phyloP scores from a whole-genome alignment of 92 coral and sea anemone genomes.

The Montipora capitata region DNA sequence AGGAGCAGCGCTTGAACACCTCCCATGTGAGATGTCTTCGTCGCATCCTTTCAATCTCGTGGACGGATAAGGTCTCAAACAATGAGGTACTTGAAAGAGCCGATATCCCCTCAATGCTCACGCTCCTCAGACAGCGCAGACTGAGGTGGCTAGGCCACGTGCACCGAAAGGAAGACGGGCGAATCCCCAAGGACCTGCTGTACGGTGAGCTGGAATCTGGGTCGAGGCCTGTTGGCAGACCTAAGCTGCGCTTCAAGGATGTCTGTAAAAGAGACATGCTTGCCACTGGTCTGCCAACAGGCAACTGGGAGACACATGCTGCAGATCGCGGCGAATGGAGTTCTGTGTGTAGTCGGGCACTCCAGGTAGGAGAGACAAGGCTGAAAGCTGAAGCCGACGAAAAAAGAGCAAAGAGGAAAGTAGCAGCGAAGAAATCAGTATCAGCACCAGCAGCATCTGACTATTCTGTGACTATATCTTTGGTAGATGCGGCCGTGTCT shows the following conservation, averaged over 20 bases:
- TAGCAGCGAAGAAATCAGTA: too few species aligned
- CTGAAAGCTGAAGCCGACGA: too few species aligned
- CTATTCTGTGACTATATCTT: too few species aligned
- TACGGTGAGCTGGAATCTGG: conserved; percentile 31
- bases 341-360: too few species aligned
- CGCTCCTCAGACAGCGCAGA: conserved; percentile 58
- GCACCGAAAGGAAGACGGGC: conserved; percentile 36
- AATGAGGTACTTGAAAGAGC: conserved; percentile 42
- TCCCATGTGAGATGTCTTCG: background rate
- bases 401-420: too few species aligned
- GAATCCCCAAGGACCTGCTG: conserved; percentile 49
- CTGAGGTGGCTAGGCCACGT: conserved; percentile 73
- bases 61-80: conserved; percentile 61
- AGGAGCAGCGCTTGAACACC: conserved; percentile 43
- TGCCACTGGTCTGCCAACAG: too few species aligned
- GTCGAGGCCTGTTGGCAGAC: background rate
- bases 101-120: conserved; percentile 22
- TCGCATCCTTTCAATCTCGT: conserved; percentile 43
- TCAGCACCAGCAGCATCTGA: too few species aligned
- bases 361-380: too few species aligned
- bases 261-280: background rate
- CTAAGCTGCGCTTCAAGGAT: background rate
- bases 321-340: too few species aligned
- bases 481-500: too few species aligned
- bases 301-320: too few species aligned